phyloP scores from a whole-genome alignment of 2,113 vertebrate genomes.

The Neogobius melanostomus region DNA sequence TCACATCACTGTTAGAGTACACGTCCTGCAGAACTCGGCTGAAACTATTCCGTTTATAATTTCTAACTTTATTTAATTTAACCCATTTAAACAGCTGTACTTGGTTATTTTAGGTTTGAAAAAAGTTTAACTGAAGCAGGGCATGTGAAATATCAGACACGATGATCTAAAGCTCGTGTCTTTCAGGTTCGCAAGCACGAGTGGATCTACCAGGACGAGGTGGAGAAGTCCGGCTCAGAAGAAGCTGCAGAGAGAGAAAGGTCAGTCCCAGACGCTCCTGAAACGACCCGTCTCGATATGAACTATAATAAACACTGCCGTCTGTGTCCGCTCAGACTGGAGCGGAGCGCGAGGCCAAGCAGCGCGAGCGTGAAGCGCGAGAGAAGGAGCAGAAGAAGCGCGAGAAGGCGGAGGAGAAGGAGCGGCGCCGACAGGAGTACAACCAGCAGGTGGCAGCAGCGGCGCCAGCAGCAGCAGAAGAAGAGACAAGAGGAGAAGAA shows the following conservation, averaged over 20 bases:
- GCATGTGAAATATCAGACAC: too few relatives aligned
- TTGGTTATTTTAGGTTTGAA: too few relatives aligned
- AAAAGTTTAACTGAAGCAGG: too few relatives aligned
- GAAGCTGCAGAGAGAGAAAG: conserved; percentile 84
- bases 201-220: conserved; percentile 82
- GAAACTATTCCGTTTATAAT: too few relatives aligned
- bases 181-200: conserved; percentile 89
- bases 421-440: conserved; percentile 88
- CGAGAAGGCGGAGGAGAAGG: conserved; percentile 95
- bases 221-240: conserved; percentile 87
- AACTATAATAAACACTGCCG: too few relatives aligned
- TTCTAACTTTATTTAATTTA: too few relatives aligned
- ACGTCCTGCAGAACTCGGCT: too few relatives aligned
- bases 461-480: conserved; percentile 78
- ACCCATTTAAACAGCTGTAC: too few relatives aligned
- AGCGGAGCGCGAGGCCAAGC: conserved; percentile 89
- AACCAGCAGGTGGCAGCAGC: conserved; percentile 85
- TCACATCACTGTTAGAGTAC: too few relatives aligned
- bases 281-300: too few relatives aligned
- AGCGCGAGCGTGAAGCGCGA: conserved; percentile 86
- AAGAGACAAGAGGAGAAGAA: conserved; percentile 84
- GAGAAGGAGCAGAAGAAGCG: conserved; percentile 87
- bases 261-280: conserved; percentile 33
- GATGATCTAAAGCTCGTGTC: conserved; percentile 5
- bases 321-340: conserved; percentile 77